Evolutionary conservation across 53 echinoderm and acorn worm species (phyloP).

Genomic region (Hippasteria phrygiana): DNA sequence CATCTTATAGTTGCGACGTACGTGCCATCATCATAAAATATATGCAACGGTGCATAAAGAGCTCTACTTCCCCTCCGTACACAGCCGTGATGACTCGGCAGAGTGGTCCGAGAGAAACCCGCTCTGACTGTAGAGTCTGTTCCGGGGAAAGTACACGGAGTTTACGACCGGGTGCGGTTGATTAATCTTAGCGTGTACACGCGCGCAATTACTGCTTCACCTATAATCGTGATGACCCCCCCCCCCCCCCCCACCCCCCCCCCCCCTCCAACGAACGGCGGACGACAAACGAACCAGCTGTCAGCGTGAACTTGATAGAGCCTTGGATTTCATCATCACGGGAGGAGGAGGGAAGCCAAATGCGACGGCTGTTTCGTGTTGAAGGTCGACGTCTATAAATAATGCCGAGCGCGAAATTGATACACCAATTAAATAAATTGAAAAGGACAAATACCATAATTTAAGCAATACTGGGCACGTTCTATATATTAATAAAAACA

Average conservation of each 20-base stretch:
- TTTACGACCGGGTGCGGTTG: constrained; percentile 15
- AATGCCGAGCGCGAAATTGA: background rate
- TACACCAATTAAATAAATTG: background rate
- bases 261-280: too few species aligned
- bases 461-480: too few species aligned
- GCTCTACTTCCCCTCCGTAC: background rate
- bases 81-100: constrained; percentile 4
- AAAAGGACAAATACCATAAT: too few species aligned
- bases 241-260: too few species aligned
- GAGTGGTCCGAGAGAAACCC: background rate
- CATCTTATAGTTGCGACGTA: constrained; percentile 1
- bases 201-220: constrained; percentile 29
- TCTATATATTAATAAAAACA: too few species aligned
- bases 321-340: constrained; percentile 1
- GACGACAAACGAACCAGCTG: constrained; percentile 53
- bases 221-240: constrained; percentile 19
- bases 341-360: background rate
- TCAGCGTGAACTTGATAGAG: constrained; percentile 58
- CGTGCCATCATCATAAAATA: constrained; percentile 22
- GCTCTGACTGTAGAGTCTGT: background rate
- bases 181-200: constrained; percentile 48
- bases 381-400: constrained; percentile 11
- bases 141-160: constrained; percentile 16
- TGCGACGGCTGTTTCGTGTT: constrained; percentile 39
- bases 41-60: constrained; percentile 25